phyloP scores from a whole-genome alignment of 2,113 vertebrate genomes.

The Ranitomeya variabilis region DNA sequence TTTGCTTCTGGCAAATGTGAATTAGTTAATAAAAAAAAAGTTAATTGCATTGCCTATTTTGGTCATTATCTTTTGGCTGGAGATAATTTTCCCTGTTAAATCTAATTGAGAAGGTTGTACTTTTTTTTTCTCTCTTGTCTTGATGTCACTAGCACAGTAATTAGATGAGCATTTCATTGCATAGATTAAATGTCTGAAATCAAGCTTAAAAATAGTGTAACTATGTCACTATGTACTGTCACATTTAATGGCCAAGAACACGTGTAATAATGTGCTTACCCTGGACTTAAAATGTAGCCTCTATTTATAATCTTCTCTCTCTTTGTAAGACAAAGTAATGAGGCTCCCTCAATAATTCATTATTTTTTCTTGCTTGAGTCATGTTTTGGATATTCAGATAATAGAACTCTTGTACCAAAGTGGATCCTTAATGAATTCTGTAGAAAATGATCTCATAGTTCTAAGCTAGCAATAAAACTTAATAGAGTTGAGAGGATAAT shows the following conservation, averaged over 20 bases:
- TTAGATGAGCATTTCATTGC: constrained; percentile 41
- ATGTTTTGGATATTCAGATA: not conserved
- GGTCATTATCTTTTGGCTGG: constrained; percentile 53
- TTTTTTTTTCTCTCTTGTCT: constrained; percentile 46
- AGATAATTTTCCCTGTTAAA: constrained; percentile 53
- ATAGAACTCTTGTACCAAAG: not conserved
- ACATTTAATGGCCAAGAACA: constrained; percentile 19
- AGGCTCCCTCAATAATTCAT: not conserved
- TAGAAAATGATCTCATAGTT: constrained; percentile 6
- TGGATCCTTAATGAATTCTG: constrained; percentile 13
- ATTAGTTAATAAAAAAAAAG: constrained; percentile 49
- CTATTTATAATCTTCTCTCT: not conserved
- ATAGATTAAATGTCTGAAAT: constrained; percentile 54
- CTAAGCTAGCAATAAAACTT: not conserved
- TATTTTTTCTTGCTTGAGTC: not conserved
- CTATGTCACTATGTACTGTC: constrained; percentile 18
- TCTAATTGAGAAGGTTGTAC: constrained; percentile 54
- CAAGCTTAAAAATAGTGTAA: constrained; percentile 39
- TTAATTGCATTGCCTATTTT: constrained; percentile 51
- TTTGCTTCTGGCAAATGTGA: constrained; percentile 28
- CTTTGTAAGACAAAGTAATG: not conserved
- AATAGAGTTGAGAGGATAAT: constrained; percentile 2
- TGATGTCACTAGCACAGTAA: constrained; percentile 48
- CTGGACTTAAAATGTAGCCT: not conserved
- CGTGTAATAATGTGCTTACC: not conserved